These are phyloP conservation scores for Chloromyia formosa DNA, from an alignment of 2,888 invertebrate genomes.

Conservation along the genomic window DNA sequence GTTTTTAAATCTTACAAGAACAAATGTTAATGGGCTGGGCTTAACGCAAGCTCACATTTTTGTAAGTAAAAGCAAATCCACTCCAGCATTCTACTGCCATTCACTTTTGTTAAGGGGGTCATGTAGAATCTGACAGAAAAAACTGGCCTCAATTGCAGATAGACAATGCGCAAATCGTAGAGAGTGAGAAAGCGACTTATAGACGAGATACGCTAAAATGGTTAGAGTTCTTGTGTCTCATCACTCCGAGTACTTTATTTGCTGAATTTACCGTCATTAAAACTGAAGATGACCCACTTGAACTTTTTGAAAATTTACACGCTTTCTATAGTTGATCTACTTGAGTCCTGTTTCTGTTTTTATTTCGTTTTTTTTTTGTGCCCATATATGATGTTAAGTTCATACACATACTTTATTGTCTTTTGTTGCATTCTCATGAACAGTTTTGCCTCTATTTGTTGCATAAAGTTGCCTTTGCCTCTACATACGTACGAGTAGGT, in stretches of 20 bases:
- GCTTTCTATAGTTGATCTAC: conserved; percentile 27
- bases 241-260: conserved; percentile 34
- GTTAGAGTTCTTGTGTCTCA: conserved; percentile 25
- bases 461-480: not conserved
- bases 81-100: no score
- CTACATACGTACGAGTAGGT: not conserved
- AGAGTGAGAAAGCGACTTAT: no score
- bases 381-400: not conserved
- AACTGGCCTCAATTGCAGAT: no score
- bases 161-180: no score
- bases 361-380: not conserved
- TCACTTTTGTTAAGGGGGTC: no score
- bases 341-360: not conserved
- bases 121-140: no score
- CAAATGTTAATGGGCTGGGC: no score
- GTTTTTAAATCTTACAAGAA: no score
- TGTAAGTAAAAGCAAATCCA: no score
- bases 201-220: not conserved
- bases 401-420: not conserved
- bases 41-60: no score
- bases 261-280: conserved; percentile 42
- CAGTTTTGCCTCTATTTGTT: conserved; percentile 2
- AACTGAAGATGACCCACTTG: conserved; percentile 39
- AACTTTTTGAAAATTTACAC: conserved; percentile 40
- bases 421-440: conserved; percentile 12